Evolutionary conservation across 1,140 invertebrate species (phyloP), one percentile per base, ranked within the genome.

Genomic region (Metopolophium dirhodum): DNA sequence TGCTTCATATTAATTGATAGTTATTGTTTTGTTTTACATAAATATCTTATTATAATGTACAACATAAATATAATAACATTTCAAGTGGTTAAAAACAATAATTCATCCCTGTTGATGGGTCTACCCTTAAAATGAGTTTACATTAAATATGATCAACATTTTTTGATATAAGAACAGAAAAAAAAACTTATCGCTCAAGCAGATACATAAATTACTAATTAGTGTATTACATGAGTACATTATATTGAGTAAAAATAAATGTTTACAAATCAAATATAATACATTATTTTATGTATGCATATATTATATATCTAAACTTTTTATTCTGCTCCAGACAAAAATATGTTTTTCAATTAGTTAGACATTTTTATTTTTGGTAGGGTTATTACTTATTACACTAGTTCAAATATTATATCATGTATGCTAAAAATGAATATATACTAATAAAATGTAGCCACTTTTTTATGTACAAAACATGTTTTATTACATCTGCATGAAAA

Each of bases 21-120:
- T 37, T 51, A 37, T 85, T 57, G 26, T 93, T 86, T 51, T 93
- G 91, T 93, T 93, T 92, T 85, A 85, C 82, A 57, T 93, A 93
- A 93, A 93, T 93, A 93, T 93, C 49, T 93, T 93, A 86, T 45
- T 93, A 47, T 45, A 93, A 82, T 93, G 82, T 93, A 86, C 91
- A 93, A 86, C 82, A 93, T 93, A 93, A 93, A 93, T 86, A 86
- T 86, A 83, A 85, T 83, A 93, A 83, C 47, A 92, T 92, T 93
- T 93, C 30, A 54, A 30, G 82, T 86, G 8, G 6, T 86, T 93
- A 93, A 86, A 86, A 93, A 93, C 82, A 93, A 92, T 83, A 92
- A 93, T 93, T 57, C 35, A 86, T 54, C 91, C 91, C 91, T 93
- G 91, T 93, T 85, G 26, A 57, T 14, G 82, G 91, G 91, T 85